Evolutionary conservation across 2,888 invertebrate species (phyloP).

Genomic region (Cerceris ruficornis): DNA sequence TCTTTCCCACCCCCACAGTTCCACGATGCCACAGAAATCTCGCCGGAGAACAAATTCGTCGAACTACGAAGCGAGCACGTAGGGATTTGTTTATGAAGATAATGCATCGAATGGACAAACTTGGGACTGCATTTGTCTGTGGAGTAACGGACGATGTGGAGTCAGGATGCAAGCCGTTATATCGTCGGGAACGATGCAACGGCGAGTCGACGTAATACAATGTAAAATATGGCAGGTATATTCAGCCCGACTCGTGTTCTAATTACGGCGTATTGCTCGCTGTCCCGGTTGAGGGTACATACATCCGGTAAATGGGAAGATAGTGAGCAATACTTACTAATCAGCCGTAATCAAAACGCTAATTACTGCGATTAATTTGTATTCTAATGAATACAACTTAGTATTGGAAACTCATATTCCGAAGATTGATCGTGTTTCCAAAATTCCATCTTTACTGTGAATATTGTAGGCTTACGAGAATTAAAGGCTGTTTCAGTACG

Average conservation of each 20-base stretch:
- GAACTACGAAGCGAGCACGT: too few species aligned
- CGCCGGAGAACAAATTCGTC: too few species aligned
- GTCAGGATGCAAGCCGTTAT: constrained; percentile 35
- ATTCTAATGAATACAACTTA: constrained; percentile 18
- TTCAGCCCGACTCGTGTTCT: constrained; percentile 50
- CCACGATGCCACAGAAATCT: too few species aligned
- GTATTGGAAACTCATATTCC: too few species aligned
- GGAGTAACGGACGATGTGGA: constrained; percentile 40
- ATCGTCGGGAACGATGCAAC: constrained; percentile 35
- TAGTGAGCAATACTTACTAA: constrained; percentile 67
- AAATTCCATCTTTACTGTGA: too few species aligned
- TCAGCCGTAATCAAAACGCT: constrained; percentile 58
- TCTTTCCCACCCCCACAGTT: too few species aligned
- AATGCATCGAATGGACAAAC: constrained; percentile 29
- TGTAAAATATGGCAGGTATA: constrained; percentile 62
- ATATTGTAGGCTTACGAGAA: too few species aligned
- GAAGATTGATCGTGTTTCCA: too few species aligned
- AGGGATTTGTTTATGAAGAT: constrained; percentile 21
- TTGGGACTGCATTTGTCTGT: constrained; percentile 44
- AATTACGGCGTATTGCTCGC: constrained; percentile 62
- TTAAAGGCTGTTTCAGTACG: too few species aligned
- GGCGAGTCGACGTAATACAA: constrained; percentile 56
- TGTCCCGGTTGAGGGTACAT: constrained; percentile 46
- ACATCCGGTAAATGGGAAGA: constrained; percentile 63
- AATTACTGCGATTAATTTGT: constrained; percentile 58